These are phyloP conservation scores for Troilus luridus DNA, from an alignment of 2,888 invertebrate genomes.

Conservation along the genomic window DNA sequence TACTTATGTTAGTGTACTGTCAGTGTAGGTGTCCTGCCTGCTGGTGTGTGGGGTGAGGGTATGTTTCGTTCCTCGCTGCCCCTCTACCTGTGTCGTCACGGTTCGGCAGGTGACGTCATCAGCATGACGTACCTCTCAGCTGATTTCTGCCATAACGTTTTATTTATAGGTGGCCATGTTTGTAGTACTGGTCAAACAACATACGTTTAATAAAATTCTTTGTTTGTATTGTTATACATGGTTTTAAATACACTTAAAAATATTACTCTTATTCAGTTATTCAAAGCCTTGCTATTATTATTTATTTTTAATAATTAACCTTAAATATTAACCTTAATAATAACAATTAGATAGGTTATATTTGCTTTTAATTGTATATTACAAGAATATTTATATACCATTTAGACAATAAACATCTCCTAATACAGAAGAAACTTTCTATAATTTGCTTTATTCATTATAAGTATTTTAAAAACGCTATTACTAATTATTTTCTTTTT, in stretches of 20 bases:
- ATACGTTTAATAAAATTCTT: neutral
- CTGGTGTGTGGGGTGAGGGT: neutral
- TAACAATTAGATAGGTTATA: too few relatives aligned
- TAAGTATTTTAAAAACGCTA: too few relatives aligned
- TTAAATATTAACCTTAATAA: too few relatives aligned
- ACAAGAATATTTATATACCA: too few relatives aligned
- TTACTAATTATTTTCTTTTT: too few relatives aligned
- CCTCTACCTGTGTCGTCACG: constrained; percentile 47
- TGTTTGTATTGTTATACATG: neutral
- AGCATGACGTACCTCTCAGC: neutral
- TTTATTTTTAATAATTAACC: too few relatives aligned
- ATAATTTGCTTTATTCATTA: too few relatives aligned
- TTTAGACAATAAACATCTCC: too few relatives aligned
- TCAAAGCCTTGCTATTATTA: too few relatives aligned
- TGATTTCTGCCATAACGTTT: neutral
- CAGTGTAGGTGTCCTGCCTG: neutral
- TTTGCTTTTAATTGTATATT: too few relatives aligned
- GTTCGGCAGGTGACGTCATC: neutral
- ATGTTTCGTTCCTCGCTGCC: neutral
- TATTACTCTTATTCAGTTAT: too few relatives aligned
- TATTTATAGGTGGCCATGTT: neutral
- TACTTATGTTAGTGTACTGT: neutral
- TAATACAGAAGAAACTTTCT: too few relatives aligned
- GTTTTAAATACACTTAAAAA: neutral
- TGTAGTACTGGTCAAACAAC: neutral